Evolutionary conservation across 2,888 invertebrate genomes (phyloP), one percentile per base, ranked within the genome.

Genomic region (Phasia obesa): DNA sequence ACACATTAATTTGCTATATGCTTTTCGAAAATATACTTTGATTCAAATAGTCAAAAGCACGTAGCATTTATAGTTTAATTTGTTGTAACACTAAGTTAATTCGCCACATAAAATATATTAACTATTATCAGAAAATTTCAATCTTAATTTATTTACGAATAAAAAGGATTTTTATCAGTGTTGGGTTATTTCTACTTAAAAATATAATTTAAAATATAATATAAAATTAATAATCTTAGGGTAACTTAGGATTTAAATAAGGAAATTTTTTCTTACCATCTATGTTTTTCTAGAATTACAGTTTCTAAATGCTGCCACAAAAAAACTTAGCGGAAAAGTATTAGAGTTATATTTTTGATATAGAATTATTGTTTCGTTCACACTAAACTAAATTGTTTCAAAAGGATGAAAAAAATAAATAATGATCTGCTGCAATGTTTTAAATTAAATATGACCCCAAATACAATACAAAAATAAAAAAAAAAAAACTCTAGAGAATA

Each of bases 41-140:
- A n/a, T n/a, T 53, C 23, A 62, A 73, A 73, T 62, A 23, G 38
- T 62, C 53, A 73, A 73, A 53, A 57, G 27, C 64, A 65, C 64
- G 74, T 65, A 74, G 19, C 19, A 44, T 74, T 55, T 74, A 55
- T 35, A 35, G 17, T 55, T 65, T 65, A 35, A 74, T 44, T 47
- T 59, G 38, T 27, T 59, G 75, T 59, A 55, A 27, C 21, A 23
- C 42, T 17, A 65, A 75, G 47, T 21, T 76, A 44, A 76, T 76
- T 76, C 69, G 53, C 60, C 51, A 60, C 60, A 77, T 21, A 62
- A 69, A 70, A 70, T 62, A 25, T 55, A 69, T 77, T 70, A 55
- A 70, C n/a, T 62, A 53, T 77, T 62, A 69, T 77, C 51, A 53
- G 25, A 38, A 53, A 77, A 53, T 70, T 55, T 62, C 23, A 62